phyloP scores from a whole-genome alignment of 2,888 invertebrate species.

The Napeogenes sylphis region DNA sequence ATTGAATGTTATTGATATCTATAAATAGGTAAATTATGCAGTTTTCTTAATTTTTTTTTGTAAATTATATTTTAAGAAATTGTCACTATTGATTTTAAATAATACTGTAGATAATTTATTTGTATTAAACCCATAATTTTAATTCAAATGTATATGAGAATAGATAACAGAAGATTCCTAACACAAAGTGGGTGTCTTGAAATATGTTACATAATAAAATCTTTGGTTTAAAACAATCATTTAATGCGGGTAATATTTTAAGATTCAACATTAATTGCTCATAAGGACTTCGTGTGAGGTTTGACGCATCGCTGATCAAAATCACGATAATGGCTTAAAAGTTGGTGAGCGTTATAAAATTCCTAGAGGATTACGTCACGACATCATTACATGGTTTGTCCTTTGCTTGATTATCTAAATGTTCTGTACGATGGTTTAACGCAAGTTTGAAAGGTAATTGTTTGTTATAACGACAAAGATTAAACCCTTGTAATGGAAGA shows the following conservation, averaged over 20 bases:
- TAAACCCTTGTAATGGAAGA: constrained; percentile 24
- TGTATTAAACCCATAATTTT: too few species aligned
- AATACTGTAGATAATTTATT: too few species aligned
- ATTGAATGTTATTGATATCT: constrained; percentile 27
- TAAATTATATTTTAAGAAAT: neutral
- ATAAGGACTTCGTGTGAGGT: constrained; percentile 71
- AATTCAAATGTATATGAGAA: too few species aligned
- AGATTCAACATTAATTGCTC: constrained; percentile 51
- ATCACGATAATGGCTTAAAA: constrained; percentile 66
- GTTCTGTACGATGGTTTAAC: constrained; percentile 58
- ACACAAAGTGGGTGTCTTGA: neutral
- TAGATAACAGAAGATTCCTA: neutral
- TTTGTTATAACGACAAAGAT: constrained; percentile 42
- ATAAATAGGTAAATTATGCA: neutral
- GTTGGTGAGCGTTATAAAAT: constrained; percentile 63
- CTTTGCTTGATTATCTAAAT: constrained; percentile 66
- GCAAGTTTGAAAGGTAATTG: constrained; percentile 52
- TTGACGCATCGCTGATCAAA: constrained; percentile 64
- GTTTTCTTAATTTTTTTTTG: neutral
- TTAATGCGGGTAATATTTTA: constrained; percentile 16
- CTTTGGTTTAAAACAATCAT: neutral
- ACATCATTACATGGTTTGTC: constrained; percentile 57
- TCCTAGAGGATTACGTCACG: constrained; percentile 61
- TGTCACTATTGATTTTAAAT: neutral
- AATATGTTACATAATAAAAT: neutral